Percentiles rank a stretch among this genome's conserved stretches.
These are phyloP conservation scores for Agrilus mali DNA, from an alignment of 2,888 invertebrate species.

Conservation along the genomic window DNA sequence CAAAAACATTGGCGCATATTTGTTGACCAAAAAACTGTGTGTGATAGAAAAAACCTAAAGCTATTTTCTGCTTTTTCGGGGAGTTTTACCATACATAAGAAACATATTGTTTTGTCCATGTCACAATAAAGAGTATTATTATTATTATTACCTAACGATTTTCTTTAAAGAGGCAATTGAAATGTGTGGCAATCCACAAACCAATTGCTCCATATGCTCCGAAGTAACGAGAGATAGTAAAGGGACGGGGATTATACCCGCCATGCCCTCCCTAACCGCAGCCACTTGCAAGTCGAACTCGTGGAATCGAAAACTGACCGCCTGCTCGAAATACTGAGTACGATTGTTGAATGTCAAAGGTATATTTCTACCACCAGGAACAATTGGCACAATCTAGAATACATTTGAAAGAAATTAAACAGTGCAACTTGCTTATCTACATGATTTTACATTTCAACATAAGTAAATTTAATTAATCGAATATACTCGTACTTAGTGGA, in stretches of 20 bases:
- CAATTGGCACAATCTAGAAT: constrained; percentile 40
- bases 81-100: no score
- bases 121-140: no score
- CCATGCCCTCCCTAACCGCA: constrained; percentile 49
- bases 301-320: constrained; percentile 44
- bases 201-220: constrained; percentile 45
- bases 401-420: constrained; percentile 1
- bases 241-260: constrained; percentile 50
- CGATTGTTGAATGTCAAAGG: constrained; percentile 46
- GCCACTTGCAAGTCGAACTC: constrained; percentile 50
- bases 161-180: constrained; percentile 45
- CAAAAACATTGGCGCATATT: no score
- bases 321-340: constrained; percentile 46
- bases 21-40: no score
- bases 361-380: constrained; percentile 46
- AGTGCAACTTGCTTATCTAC: neutral
- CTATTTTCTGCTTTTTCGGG: no score
- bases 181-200: constrained; percentile 50
- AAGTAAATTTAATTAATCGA: no score
- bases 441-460: no score
- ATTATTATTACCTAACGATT: constrained; percentile 41
- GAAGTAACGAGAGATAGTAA: constrained; percentile 46
- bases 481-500: no score
- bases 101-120: no score
- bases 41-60: no score